phyloP scores from a whole-genome alignment of 2,888 invertebrate species.

The Elgonia sp. region DNA sequence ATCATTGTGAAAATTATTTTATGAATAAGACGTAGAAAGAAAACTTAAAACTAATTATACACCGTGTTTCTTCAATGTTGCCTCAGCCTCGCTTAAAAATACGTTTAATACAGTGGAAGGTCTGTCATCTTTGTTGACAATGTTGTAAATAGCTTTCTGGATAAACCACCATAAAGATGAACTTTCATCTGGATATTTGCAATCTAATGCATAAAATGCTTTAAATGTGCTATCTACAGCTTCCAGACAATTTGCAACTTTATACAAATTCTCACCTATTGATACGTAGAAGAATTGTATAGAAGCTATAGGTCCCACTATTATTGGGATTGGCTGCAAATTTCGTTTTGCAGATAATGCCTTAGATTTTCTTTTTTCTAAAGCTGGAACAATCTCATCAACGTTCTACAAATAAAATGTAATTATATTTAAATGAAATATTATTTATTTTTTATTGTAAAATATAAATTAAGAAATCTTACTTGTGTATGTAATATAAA shows the following conservation, averaged over 20 bases:
- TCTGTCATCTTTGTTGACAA: neutral
- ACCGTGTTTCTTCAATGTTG: neutral
- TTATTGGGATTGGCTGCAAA: conserved; percentile 9
- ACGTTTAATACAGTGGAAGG: neutral
- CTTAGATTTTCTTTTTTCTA: neutral
- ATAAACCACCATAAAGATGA: conserved; percentile 8
- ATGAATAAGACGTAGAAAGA: neutral
- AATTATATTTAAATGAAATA: neutral
- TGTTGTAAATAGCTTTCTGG: neutral
- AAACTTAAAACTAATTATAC: conserved; percentile 1
- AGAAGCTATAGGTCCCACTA: conserved; percentile 3
- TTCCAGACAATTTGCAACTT: conserved; percentile 21
- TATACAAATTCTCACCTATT: conserved; percentile 5
- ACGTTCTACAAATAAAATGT: neutral
- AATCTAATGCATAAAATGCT: conserved; percentile 22
- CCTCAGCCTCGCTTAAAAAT: neutral
- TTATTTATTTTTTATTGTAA: neutral
- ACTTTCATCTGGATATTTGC: conserved; percentile 7
- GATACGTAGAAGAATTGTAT: conserved; percentile 22
- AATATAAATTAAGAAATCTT: neutral
- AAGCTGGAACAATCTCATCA: neutral
- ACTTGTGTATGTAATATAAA: conserved; percentile 2
- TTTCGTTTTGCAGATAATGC: neutral
- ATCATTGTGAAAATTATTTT: conserved; percentile 2
- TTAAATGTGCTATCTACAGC: conserved; percentile 20